Percentiles rank a stretch among this genome's conserved stretches.
These are phyloP conservation scores for Dasypolia templi DNA, from an alignment of 2,888 invertebrate genomes.

Conservation along the genomic window DNA sequence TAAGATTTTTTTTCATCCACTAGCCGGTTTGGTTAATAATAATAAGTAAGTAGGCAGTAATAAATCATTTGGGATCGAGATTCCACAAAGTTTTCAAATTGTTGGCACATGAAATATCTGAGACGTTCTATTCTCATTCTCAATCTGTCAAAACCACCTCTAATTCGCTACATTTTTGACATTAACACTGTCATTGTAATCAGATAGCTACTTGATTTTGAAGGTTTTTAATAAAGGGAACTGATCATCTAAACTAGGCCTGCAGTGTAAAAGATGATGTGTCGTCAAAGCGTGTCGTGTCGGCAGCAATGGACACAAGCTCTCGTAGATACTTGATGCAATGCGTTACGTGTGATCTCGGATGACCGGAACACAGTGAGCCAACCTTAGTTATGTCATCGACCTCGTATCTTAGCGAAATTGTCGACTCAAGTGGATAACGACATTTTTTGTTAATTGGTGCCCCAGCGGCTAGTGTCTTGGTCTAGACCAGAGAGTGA, in stretches of 20 bases:
- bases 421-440: conserved; percentile 66
- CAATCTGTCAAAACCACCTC: neutral
- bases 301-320: conserved; percentile 70
- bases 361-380: conserved; percentile 84
- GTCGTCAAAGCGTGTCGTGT: conserved; percentile 50
- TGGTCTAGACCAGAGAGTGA: neutral
- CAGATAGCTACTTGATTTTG: neutral
- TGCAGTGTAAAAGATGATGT: neutral
- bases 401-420: conserved; percentile 73
- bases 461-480: neutral
- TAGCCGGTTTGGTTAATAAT: neutral
- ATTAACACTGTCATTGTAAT: neutral
- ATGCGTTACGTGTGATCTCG: conserved; percentile 79
- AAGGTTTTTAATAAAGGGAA: neutral
- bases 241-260: neutral
- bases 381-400: conserved; percentile 83
- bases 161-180: neutral
- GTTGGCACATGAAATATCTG: neutral
- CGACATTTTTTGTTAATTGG: conserved; percentile 52
- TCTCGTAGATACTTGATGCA: conserved; percentile 77
- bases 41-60: too few relatives aligned
- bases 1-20: neutral
- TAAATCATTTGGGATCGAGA: neutral
- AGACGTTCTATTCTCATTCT: neutral
- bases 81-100: neutral